Conservation (phyloP, 2,113 vertebrate genomes). For the Siniperca knerii region DNA sequence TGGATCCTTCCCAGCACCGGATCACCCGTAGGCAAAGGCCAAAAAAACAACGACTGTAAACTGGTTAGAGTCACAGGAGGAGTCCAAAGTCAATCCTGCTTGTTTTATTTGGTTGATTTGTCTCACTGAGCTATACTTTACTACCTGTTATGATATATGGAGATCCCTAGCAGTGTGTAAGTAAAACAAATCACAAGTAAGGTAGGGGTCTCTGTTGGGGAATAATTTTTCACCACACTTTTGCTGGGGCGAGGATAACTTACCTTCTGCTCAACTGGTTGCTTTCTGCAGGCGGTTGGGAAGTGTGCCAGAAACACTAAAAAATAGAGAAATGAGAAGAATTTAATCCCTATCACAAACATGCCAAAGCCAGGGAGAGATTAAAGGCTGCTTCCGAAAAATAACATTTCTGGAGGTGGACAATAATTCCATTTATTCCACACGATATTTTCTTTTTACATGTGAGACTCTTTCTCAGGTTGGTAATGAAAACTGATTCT, state of each 20-base stretch:
- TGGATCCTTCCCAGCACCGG: conserved; percentile 40
- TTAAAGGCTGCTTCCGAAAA: conserved; percentile 75
- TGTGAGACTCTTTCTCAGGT: conserved; percentile 51
- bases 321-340: conserved; percentile 76
- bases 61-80: conserved; percentile 34
- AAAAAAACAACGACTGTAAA: conserved; percentile 43
- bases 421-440: conserved; percentile 76
- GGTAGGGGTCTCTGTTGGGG: conserved; percentile 63
- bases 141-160: conserved; percentile 76
- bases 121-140: conserved; percentile 63
- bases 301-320: conserved; percentile 73
- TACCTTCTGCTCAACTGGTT: conserved; percentile 41
- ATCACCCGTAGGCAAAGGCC: conserved; percentile 41
- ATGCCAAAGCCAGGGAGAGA: conserved; percentile 64
- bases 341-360: conserved; percentile 73
- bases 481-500: conserved; percentile 71
- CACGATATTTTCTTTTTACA: conserved; percentile 59
- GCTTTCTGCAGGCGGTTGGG: conserved; percentile 62
- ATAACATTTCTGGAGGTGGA: conserved; percentile 64
- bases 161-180: conserved; percentile 54
- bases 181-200: conserved; percentile 68
- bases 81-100: conserved; percentile 46
- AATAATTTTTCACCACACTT: conserved; percentile 64
- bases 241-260: conserved; percentile 41
- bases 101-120: conserved; percentile 70